A percentile compares a stretch with the other conserved stretches of the same genome.
Conservation (phyloP, 2,888 invertebrate genomes). For the Drosophila cognata region DNA sequence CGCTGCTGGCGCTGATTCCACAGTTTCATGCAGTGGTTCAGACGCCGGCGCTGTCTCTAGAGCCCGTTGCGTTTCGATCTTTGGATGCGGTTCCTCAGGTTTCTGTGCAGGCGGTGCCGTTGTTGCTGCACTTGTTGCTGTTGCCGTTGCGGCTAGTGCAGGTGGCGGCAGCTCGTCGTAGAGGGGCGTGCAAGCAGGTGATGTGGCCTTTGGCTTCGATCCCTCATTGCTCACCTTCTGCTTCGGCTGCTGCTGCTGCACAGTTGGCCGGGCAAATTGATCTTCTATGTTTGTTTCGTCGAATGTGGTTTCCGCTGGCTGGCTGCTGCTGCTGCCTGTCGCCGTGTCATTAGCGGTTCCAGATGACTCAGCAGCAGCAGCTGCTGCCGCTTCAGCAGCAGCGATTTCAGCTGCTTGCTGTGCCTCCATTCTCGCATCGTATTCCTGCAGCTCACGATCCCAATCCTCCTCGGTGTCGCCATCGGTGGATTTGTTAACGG, state of each 20-base stretch:
- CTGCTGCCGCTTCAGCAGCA: slow-evolving; percentile 10
- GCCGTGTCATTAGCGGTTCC: background rate
- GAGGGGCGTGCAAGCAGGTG: slow-evolving; percentile 76
- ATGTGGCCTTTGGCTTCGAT: slow-evolving; percentile 48
- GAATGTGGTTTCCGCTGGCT: background rate
- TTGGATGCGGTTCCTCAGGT: slow-evolving; percentile 19
- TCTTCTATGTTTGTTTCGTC: slow-evolving; percentile 2
- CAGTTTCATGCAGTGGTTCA: slow-evolving; percentile 6
- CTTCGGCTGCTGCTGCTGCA: slow-evolving; percentile 8
- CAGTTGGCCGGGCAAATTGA: slow-evolving; percentile 48
- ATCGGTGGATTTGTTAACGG: slow-evolving; percentile 6
- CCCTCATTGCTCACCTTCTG: slow-evolving; percentile 19
- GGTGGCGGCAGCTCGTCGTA: slow-evolving; percentile 81
- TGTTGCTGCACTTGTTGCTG: slow-evolving; percentile 3
- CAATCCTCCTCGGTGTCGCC: slow-evolving; percentile 84
- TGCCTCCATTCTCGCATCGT: slow-evolving; percentile 74
- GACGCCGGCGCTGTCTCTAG: slow-evolving; percentile 26
- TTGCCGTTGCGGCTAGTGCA: background rate
- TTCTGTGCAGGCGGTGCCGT: slow-evolving; percentile 23
- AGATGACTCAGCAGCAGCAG: background rate
- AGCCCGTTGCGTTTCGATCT: slow-evolving; percentile 18
- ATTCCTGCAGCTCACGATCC: slow-evolving; percentile 83
- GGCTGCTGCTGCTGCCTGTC: slow-evolving; percentile 1
- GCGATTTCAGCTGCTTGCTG: slow-evolving; percentile 49
- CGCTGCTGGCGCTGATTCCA: slow-evolving; percentile 14